Conservation (phyloP, 2,797 vertebrate genomes). For the Limnodromus scolopaceus region DNA sequence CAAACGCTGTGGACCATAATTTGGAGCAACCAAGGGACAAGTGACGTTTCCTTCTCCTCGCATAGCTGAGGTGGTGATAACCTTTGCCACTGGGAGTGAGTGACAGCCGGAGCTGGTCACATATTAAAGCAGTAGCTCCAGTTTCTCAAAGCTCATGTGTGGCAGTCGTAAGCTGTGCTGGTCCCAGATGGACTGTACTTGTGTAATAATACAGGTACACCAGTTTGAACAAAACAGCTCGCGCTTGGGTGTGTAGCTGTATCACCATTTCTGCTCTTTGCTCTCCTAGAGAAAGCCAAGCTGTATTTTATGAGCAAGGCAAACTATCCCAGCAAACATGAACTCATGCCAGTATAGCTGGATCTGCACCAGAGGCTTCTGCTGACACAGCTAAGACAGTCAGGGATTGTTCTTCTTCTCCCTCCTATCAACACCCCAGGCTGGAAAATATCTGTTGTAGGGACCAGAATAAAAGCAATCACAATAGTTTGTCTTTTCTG, state of each 20-base stretch:
- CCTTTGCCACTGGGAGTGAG: neutral
- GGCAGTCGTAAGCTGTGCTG: neutral
- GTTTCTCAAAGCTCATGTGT: neutral
- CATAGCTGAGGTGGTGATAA: neutral
- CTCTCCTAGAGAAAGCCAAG: neutral
- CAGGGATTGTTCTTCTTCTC: neutral
- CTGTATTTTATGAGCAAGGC: neutral
- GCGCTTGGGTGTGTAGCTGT: neutral
- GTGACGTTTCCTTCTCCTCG: neutral
- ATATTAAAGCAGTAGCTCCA: neutral
- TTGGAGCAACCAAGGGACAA: neutral
- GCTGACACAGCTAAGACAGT: slow-evolving; percentile 30
- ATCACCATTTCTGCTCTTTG: neutral
- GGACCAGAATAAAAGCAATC: slow-evolving; percentile 17
- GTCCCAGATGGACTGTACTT: neutral
- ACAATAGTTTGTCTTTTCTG: slow-evolving; percentile 24
- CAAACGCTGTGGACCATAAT: neutral
- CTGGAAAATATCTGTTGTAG: slow-evolving; percentile 6
- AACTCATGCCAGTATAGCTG: neutral
- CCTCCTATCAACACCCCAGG: neutral
- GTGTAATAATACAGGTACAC: neutral
- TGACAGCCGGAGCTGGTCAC: neutral
- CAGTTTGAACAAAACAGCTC: neutral
- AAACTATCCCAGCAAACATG: neutral
- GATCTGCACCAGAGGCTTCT: slow-evolving; percentile 29